A percentile compares a stretch with the other conserved stretches of the same genome.
Evolutionary conservation across 2,888 invertebrate species (phyloP).

Genomic region (Melipona bicolor): DNA sequence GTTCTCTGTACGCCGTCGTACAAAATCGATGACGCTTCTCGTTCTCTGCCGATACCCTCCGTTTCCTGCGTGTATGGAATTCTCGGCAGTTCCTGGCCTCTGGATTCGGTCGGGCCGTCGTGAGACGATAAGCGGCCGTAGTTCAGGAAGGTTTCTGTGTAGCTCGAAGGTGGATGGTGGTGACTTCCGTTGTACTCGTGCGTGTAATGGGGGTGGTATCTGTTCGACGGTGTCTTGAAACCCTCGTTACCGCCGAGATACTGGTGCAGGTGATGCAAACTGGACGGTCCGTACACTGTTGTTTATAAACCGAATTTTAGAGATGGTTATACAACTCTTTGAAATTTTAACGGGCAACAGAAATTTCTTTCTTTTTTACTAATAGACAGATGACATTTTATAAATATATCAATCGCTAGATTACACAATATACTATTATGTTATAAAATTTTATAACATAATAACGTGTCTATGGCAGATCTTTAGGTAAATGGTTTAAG

Average conservation of each 20-base stretch:
- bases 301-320: not conserved
- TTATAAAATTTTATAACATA: not conserved
- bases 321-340: not conserved
- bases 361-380: not conserved
- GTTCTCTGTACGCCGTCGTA: conserved; percentile 69
- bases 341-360: not conserved
- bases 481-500: not conserved
- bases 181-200: conserved; percentile 77
- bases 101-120: conserved; percentile 73
- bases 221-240: conserved; percentile 77
- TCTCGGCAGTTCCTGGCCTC: conserved; percentile 72
- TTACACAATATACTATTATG: too few relatives aligned
- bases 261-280: conserved; percentile 81
- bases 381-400: too few relatives aligned
- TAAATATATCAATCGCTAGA: not conserved
- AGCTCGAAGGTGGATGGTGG: conserved; percentile 73
- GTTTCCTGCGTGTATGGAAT: conserved; percentile 67
- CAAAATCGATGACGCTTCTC: conserved; percentile 63
- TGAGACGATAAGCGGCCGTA: conserved; percentile 79
- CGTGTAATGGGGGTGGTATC: conserved; percentile 78
- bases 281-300: conserved; percentile 78
- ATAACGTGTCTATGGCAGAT: not conserved
- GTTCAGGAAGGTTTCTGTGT: conserved; percentile 80
- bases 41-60: conserved; percentile 69
- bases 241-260: conserved; percentile 80